These are phyloP conservation scores for Chaunax sp. DNA, from an alignment of 2,797 vertebrate genomes.

Conservation along the genomic window DNA sequence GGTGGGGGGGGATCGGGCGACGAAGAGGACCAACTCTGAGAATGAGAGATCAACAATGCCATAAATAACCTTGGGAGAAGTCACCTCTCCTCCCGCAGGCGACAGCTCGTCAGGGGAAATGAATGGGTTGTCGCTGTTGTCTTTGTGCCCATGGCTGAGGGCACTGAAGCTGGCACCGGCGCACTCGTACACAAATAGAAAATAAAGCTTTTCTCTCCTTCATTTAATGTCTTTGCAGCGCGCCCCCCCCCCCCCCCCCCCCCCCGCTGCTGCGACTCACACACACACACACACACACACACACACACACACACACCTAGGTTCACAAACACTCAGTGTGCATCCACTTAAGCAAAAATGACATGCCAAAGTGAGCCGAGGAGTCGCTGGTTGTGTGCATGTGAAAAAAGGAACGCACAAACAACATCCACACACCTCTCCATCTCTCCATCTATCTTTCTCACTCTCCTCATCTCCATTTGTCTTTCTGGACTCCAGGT, in stretches of 20 bases:
- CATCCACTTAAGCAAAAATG: slow-evolving; percentile 67
- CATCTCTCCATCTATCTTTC: slow-evolving; percentile 29
- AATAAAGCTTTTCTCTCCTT: slow-evolving; percentile 49
- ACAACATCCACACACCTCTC: slow-evolving; percentile 38
- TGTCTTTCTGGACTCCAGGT: slow-evolving; percentile 66
- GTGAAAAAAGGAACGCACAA: slow-evolving; percentile 10
- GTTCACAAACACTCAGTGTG: slow-evolving; percentile 61
- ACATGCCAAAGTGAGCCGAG: slow-evolving; percentile 34
- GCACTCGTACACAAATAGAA: slow-evolving; percentile 45
- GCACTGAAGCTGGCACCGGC: slow-evolving; percentile 88
- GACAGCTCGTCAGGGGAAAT: slow-evolving; percentile 96
- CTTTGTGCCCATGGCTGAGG: slow-evolving; percentile 88
- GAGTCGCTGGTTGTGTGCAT: slow-evolving; percentile 5
- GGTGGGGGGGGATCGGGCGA: slow-evolving; percentile 24
- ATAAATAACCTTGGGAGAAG: slow-evolving; percentile 88
- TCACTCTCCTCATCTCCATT: slow-evolving; percentile 24
- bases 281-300: slow-evolving; percentile 39
- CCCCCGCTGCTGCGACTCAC: slow-evolving; percentile 11
- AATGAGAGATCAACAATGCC: slow-evolving; percentile 82
- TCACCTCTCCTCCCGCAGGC: slow-evolving; percentile 86
- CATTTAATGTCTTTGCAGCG: slow-evolving; percentile 53
- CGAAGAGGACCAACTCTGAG: slow-evolving; percentile 52
- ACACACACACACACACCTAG: not conserved
- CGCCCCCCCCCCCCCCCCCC: not conserved
- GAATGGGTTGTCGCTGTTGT: slow-evolving; percentile 95